Evolutionary conservation across 2,113 vertebrate species (phyloP), one percentile per base, ranked within the genome.

Genomic region (Petrocephalus microphthalmus): DNA sequence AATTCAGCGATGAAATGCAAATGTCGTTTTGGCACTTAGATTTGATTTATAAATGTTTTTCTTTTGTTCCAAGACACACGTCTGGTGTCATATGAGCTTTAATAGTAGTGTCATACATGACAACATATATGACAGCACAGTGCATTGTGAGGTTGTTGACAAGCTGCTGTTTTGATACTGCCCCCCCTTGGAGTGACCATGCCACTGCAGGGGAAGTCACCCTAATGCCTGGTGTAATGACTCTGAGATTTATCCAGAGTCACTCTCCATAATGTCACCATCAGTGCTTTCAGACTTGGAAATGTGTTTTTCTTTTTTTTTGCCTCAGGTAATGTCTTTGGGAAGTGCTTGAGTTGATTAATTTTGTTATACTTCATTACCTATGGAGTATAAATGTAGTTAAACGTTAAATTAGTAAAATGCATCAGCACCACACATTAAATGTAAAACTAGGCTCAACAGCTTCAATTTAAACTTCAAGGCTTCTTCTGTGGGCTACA

Each of bases 71-170:
- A 49, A 29, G 25, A 17, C n/a, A 52, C 82, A 51, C n/a, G 20
- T 51, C 10, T 90, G 89, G 90, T 90, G 89, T 87, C 89, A 91
- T 92, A 42, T 78, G 33, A 78, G 17, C 88, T 90, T 91, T 90
- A 45, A 88, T 71, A 60, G 90, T 91, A 87, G 15, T 78, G 33
- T 42, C 33, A 42, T 78, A 42, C 7, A 78, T 88, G 87, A 89
- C 52, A 81, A 64, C 81, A 83, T 91, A 88, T 89, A 88, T 10
- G 37, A 91, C 33, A 89, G 74, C 89, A 86, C 90, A 84, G 78
- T 84, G 64, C 87, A 88, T 84, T 54, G 86, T 91, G 49, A 51
- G 52, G 82, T 52, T 7, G 25, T n/a, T 67, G 60, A 13, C 1
- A 29, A 13, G 60, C n/a, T 67, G 10, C 1, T 67, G 60, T 29